Conservation (phyloP, 2,113 vertebrate genomes). For the Thunnus thynnus region DNA sequence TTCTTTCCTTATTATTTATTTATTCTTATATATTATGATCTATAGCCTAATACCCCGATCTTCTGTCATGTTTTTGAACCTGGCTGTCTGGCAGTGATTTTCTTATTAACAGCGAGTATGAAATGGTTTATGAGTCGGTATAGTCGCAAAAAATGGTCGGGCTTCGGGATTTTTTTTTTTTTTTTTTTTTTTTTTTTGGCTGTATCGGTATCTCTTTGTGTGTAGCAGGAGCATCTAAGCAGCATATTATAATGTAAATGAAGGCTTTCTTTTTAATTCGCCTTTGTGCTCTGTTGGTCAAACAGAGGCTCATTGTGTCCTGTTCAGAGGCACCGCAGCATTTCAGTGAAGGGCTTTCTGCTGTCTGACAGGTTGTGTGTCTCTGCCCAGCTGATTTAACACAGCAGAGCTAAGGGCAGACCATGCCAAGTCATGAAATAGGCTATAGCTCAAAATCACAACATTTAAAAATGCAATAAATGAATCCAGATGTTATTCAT, state of each 20-base stretch:
- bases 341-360: constrained; percentile 16
- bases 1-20: background rate
- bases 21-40: background rate
- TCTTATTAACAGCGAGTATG: background rate
- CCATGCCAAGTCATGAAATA: background rate
- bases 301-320: constrained; percentile 14
- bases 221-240: background rate
- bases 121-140: background rate
- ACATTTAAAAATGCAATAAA: background rate
- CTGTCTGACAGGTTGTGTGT: constrained; percentile 24
- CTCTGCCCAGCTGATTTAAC: constrained; percentile 24
- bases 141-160: too few species aligned
- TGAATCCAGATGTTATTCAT: background rate
- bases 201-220: constrained; percentile 1
- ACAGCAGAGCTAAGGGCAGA: constrained; percentile 4
- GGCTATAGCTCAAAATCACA: background rate
- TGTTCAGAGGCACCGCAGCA: constrained; percentile 45
- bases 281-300: background rate
- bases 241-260: background rate
- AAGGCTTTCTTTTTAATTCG: background rate
- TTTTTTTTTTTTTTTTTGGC: background rate
- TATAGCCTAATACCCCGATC: background rate
- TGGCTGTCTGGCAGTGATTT: background rate
- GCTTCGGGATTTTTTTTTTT: background rate
- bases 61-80: background rate